Base-by-base conservation (phyloP, 2,888 invertebrate species). In the Amphipoea lucens region DNA sequence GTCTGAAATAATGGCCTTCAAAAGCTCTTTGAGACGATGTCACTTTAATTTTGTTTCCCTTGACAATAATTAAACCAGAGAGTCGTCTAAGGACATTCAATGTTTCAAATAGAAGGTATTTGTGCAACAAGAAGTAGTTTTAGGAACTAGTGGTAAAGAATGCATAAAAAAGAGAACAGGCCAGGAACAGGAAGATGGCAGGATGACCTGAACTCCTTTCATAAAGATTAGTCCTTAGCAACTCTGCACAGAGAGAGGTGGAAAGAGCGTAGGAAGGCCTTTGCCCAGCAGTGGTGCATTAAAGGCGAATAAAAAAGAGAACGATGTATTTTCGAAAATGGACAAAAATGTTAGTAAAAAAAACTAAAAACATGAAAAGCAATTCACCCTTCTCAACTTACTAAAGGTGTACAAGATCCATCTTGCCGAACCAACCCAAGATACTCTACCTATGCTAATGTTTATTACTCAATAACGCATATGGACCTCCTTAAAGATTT, bases 21-120 rank as follows among this genome's bases (percentile, higher is more conserved):
- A 88, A 90, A 89, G 90, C 90, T 90, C 90, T 92, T 84, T 85
- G 83, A 81, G 82, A 89, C 86, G 86, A 85, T 85, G 89, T 90
- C 89, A 88, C 87, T 90, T 88, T 89, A 90, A 92, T 91, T 90
- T 91, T 86, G 88, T 88, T 91, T 90, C 87, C 86, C 62, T 80
- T 74, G 86, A 81, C 81, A 86, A 83, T 90, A 88, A 84, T 83
- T 72, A 76, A 85, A 79, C 54, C 78, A 73, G 82, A 75, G 51
- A 75, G 75, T 70, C 74, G 76, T 79, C 69, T 60, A 67, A 70
- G 63, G 57, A 74, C 73, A 73, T 82, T 60, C 73, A 84, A 83
- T 69, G 77, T 72, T 74, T 70, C 12, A 60, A 82, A 82, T 74
- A 75, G 71, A 83, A 71, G 40, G 0, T 36, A 69, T 62, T 78